These are phyloP conservation scores for Grammomys dolichurus DNA, from an alignment of 2,113 vertebrate genomes.

Conservation along the genomic window DNA sequence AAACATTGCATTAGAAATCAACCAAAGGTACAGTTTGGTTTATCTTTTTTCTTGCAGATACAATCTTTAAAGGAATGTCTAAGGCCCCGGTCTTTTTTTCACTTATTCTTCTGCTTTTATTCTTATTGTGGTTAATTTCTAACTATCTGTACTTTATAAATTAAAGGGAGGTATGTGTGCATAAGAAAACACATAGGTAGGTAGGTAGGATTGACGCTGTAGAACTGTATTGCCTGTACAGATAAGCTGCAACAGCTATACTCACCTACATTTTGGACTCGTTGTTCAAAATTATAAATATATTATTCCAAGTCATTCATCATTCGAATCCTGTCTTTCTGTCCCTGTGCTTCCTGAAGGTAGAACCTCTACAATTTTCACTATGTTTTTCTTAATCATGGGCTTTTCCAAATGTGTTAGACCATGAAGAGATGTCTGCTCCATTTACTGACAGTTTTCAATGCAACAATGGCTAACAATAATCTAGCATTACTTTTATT, in stretches of 20 bases:
- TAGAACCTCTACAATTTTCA: conserved; percentile 34
- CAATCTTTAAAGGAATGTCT: conserved; percentile 19
- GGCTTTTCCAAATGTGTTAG: conserved; percentile 1
- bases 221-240: too few species aligned
- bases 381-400: background rate
- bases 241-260: background rate
- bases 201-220: too few species aligned
- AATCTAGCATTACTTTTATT: conserved; percentile 35
- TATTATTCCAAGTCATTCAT: conserved; percentile 2
- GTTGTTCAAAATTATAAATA: conserved; percentile 27
- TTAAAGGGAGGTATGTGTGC: too few species aligned
- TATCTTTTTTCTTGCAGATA: conserved; percentile 36
- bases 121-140: too few species aligned
- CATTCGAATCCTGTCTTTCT: background rate
- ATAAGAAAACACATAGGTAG: too few species aligned
- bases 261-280: background rate
- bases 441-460: conserved; percentile 37
- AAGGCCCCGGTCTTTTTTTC: background rate
- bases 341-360: conserved; percentile 50
- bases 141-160: too few species aligned
- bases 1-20: conserved; percentile 47
- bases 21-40: conserved; percentile 10
- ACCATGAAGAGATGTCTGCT: conserved; percentile 11
- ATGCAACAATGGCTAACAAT: background rate
- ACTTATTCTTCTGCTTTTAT: too few species aligned